phyloP scores from a whole-genome alignment of 1,140 invertebrate species.

The Caerostris darwini region DNA sequence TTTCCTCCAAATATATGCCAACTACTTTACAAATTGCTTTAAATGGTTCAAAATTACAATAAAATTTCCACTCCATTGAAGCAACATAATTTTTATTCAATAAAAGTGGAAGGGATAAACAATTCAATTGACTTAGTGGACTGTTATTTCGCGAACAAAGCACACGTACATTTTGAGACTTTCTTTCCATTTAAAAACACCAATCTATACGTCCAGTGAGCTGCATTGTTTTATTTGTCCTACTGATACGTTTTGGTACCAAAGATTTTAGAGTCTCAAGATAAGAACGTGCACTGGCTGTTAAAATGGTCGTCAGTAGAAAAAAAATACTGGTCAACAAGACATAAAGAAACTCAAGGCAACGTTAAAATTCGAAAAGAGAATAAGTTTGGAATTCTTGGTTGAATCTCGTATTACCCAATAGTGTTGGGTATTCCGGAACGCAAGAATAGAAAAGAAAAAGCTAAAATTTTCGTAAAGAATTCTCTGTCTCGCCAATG shows the following conservation, averaged over 20 bases:
- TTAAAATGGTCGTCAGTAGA: neutral
- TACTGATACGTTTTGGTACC: constrained; percentile 6
- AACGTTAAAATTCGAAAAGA: constrained; percentile 21
- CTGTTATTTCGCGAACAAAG: constrained; percentile 1
- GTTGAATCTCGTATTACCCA: constrained; percentile 40
- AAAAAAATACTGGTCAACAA: constrained; percentile 39
- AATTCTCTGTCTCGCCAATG: constrained; percentile 17
- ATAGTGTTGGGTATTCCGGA: constrained; percentile 10
- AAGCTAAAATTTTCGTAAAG: neutral
- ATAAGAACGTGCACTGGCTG: constrained; percentile 19
- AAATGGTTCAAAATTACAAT: neutral
- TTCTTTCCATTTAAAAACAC: neutral
- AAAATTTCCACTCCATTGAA: neutral
- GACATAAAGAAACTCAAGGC: constrained; percentile 20
- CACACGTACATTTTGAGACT: constrained; percentile 14
- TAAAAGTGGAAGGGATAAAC: neutral
- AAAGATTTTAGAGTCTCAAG: constrained; percentile 26
- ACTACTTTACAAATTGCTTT: neutral
- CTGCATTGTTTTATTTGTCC: constrained; percentile 46
- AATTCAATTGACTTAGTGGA: constrained; percentile 18
- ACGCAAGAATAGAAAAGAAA: neutral
- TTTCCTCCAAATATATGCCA: no score
- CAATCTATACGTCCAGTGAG: constrained; percentile 21
- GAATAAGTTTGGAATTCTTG: neutral
- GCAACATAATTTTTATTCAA: neutral